Evolutionary conservation across 2,888 invertebrate species (phyloP), one percentile per base, ranked within the genome.

Genomic region (Tethea ocularis): DNA sequence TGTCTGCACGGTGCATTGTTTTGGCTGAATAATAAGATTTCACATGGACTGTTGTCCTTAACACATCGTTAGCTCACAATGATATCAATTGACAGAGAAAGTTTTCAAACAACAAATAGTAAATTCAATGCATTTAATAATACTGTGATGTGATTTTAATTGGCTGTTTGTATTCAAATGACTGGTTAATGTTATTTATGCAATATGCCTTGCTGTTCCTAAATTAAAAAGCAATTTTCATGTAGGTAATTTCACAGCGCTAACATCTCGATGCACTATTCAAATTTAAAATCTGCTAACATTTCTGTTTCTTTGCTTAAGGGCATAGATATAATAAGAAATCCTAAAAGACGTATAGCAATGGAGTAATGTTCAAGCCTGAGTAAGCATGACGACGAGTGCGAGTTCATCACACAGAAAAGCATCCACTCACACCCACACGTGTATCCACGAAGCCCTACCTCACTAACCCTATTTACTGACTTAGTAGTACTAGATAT

Each of bases 381-480:
- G 81, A 85, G 79, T 85, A 79, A 74, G 73, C 77, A 79, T 71
- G 70, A 68, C 67, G 67, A 67, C 36, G 36, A 41, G 41, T 15
- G 41, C 6, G 41, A 17, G 67, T 67, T 69, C 72, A 74, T 68
- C 73, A 72, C 17, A 52, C 52, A 3, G 67, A 76, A 80, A 36
- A 68, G 77, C 76, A 79, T 75, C 71, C 67, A 68, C 71, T 68
- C 75, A 72, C 77, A 33, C 11, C 5, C n/a, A 80, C 83, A 83
- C 83, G 84, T 84, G 84, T 75, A 74, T 57, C 67, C 66, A 73
- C 61, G 89, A 91, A 90, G 89, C 89, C 89, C 68, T 88, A 89
- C 77, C 71, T 75, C 67, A 73, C 76, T 89, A 89, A 90, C 85
- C 88, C 86, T 89, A 87, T 90, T 89, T 89, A 77, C 80, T 72